A percentile compares a stretch with the other conserved stretches of the same genome.
These are phyloP conservation scores for Melanotaenia parkinsoni DNA, from an alignment of 2,797 vertebrate genomes.

Conservation along the genomic window DNA sequence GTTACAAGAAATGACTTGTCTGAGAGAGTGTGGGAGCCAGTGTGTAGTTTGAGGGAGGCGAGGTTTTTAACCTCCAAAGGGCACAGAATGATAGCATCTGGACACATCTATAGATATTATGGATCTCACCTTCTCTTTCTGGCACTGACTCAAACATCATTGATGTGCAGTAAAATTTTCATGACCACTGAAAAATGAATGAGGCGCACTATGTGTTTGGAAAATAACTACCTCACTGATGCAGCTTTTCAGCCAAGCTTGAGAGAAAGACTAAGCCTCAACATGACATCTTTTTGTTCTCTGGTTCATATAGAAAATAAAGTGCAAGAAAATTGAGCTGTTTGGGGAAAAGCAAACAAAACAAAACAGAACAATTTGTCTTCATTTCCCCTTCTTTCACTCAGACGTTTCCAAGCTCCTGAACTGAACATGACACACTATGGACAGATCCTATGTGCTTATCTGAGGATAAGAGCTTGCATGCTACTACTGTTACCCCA, in stretches of 20 bases:
- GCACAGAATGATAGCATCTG: slow-evolving; percentile 55
- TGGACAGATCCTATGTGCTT: slow-evolving; percentile 11
- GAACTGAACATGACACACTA: slow-evolving; percentile 7
- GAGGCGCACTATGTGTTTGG: slow-evolving; percentile 67
- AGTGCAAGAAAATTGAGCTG: slow-evolving; percentile 39
- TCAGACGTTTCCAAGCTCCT: slow-evolving; percentile 21
- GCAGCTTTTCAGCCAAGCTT: slow-evolving; percentile 64
- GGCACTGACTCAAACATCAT: slow-evolving; percentile 72
- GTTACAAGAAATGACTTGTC: slow-evolving; percentile 57
- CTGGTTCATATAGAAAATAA: slow-evolving; percentile 23
- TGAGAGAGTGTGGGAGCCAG: slow-evolving; percentile 16
- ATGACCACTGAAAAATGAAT: slow-evolving; percentile 79
- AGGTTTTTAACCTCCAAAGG: slow-evolving; percentile 59
- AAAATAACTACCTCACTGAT: slow-evolving; percentile 62
- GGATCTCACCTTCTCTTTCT: slow-evolving; percentile 68
- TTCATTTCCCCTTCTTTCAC: not conserved
- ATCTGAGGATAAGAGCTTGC: slow-evolving; percentile 11
- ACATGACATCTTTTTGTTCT: slow-evolving; percentile 48
- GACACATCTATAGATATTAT: slow-evolving; percentile 58
- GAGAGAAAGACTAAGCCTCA: slow-evolving; percentile 62
- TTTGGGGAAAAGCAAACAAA: not conserved
- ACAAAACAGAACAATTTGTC: not conserved
- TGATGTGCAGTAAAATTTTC: slow-evolving; percentile 81
- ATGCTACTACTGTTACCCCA: not conserved
- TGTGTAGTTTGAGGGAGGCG: slow-evolving; percentile 55